phyloP scores from a whole-genome alignment of 2,113 vertebrate species.

The Bostrychus sinensis region DNA sequence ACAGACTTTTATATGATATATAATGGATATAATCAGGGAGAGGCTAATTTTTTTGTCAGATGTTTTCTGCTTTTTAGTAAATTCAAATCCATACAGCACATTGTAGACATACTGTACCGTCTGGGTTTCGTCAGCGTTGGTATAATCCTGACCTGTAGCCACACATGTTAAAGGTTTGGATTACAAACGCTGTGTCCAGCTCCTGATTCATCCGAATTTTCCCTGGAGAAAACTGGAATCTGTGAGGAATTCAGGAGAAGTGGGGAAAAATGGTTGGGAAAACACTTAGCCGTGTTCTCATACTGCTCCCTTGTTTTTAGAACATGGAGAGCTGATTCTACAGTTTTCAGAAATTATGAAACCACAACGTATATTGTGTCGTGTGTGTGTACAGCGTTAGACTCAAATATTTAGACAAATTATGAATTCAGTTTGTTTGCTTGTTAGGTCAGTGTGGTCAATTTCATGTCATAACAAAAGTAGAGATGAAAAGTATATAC shows the following conservation, averaged over 20 bases:
- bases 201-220: slow-evolving; percentile 27
- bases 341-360: background rate
- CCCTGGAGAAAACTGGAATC: slow-evolving; percentile 42
- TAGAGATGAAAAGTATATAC: too few relatives aligned
- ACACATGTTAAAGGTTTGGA: slow-evolving; percentile 26
- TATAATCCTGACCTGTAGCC: slow-evolving; percentile 9
- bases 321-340: background rate
- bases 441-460: too few relatives aligned
- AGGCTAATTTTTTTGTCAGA: too few relatives aligned
- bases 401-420: background rate
- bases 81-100: too few relatives aligned
- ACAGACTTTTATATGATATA: too few relatives aligned
- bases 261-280: slow-evolving; percentile 30
- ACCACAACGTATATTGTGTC: background rate
- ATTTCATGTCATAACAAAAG: too few relatives aligned
- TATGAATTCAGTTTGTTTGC: background rate
- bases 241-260: slow-evolving; percentile 25
- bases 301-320: slow-evolving; percentile 17
- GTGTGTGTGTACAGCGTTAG: background rate
- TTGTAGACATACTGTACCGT: too few relatives aligned
- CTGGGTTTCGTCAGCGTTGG: slow-evolving; percentile 4
- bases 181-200: slow-evolving; percentile 29
- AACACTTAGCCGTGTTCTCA: slow-evolving; percentile 29
- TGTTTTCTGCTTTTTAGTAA: background rate
- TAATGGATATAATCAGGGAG: too few relatives aligned